Conservation (phyloP, 2,797 vertebrate genomes). For the Lagocephalus sceleratus region DNA sequence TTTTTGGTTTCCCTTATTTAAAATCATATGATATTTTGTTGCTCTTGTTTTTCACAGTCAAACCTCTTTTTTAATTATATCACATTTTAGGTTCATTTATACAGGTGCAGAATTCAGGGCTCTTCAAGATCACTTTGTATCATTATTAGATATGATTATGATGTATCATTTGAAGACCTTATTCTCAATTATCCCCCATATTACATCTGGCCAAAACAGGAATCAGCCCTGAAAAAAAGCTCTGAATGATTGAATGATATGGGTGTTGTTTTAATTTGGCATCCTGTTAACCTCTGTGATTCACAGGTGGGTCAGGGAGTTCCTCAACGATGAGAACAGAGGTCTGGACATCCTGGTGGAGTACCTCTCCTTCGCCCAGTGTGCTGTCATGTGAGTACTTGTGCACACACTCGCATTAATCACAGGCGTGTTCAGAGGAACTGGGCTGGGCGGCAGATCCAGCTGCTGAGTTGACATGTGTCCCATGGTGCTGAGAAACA, state of each 20-base stretch:
- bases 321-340: constrained; percentile 95
- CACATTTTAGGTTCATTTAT: no score
- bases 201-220: background rate
- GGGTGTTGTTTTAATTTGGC: constrained; percentile 27
- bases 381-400: constrained; percentile 91
- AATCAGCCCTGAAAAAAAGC: no score
- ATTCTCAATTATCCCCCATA: no score
- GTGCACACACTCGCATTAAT: constrained; percentile 2
- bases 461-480: constrained; percentile 40
- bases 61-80: no score
- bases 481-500: constrained; percentile 30
- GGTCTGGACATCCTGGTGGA: constrained; percentile 95
- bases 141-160: no score
- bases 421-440: constrained; percentile 10
- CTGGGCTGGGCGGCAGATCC: constrained; percentile 38
- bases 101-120: no score
- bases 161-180: no score
- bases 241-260: constrained; percentile 17
- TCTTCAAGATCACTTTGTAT: no score
- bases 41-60: no score
- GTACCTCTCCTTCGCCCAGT: constrained; percentile 95
- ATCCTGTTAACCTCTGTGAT: constrained; percentile 39
- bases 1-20: no score
- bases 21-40: no score
- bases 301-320: constrained; percentile 95